Percentiles rank a stretch among this genome's conserved stretches.
phyloP scores from a whole-genome alignment of 2,113 vertebrate genomes.

The Gavia stellata region DNA sequence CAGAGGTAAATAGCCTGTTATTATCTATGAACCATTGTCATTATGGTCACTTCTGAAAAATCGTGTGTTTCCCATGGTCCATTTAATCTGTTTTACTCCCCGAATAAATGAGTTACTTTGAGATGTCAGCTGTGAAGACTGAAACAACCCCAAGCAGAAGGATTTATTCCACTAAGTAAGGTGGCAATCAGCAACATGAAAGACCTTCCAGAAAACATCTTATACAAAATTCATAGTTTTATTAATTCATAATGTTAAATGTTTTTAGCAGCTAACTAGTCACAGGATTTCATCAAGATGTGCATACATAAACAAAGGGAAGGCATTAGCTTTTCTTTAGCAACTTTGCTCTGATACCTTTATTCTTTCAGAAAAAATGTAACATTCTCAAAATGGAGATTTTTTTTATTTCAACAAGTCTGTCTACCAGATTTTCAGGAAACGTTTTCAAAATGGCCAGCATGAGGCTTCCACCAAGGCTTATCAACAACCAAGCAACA shows the following conservation, averaged over 20 bases:
- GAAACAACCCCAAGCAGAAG: not conserved
- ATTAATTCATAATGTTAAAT: slow-evolving; percentile 38
- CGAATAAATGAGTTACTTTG: slow-evolving; percentile 13
- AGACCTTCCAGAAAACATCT: not conserved
- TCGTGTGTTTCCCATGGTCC: slow-evolving; percentile 31
- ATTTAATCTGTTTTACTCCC: slow-evolving; percentile 45
- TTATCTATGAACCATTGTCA: slow-evolving; percentile 29
- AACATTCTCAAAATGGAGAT: not conserved
- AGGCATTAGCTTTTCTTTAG: not conserved
- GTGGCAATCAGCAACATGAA: not conserved
- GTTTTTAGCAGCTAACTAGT: not conserved
- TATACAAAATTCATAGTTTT: slow-evolving; percentile 22
- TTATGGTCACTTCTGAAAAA: slow-evolving; percentile 48
- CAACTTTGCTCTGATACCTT: not conserved
- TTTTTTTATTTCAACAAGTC: not conserved
- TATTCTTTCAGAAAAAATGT: not conserved
- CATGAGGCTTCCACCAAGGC: not conserved
- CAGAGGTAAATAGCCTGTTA: slow-evolving; percentile 30
- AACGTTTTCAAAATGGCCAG: not conserved
- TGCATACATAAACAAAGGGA: not conserved
- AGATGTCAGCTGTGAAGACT: not conserved
- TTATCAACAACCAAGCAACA: not conserved
- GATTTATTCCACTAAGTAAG: slow-evolving; percentile 6
- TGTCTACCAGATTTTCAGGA: not conserved
- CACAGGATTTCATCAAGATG: not conserved